These are phyloP conservation scores for Chaetodon trifasciatus DNA, from an alignment of 2,797 vertebrate genomes.

Conservation along the genomic window DNA sequence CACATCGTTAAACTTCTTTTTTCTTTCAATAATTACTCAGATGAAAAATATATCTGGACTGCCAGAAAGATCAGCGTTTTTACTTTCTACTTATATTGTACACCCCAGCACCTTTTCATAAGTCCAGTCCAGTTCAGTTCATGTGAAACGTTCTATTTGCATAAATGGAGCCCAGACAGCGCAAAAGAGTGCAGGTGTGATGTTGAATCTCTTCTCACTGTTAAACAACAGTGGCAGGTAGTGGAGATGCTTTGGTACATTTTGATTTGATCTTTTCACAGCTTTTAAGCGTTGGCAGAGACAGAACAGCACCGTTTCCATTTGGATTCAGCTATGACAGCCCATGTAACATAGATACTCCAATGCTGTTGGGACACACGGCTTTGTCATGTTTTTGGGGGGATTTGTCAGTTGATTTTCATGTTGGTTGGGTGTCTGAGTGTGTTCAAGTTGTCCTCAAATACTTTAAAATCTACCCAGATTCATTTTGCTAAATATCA, in stretches of 20 bases:
- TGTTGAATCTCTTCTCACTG: neutral
- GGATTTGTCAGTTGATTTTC: neutral
- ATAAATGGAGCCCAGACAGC: neutral
- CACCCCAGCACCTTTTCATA: too few species aligned
- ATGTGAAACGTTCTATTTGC: neutral
- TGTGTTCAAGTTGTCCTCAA: neutral
- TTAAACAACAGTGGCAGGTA: neutral
- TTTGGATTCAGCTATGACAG: neutral
- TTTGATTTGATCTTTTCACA: neutral
- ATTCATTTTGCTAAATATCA: neutral
- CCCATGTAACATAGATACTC: neutral
- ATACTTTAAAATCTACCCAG: neutral
- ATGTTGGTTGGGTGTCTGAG: neutral
- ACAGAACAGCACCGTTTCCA: neutral
- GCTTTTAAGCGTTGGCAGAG: neutral
- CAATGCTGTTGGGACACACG: neutral
- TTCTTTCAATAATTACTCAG: neutral
- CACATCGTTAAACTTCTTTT: neutral
- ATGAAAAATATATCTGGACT: neutral
- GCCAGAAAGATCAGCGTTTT: neutral
- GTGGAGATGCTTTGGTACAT: neutral
- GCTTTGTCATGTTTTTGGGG: neutral
- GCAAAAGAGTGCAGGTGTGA: neutral
- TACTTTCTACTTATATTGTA: neutral
- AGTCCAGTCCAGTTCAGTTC: neutral